These are phyloP conservation scores for Colletes collaris DNA, from an alignment of 2,888 invertebrate species.

Conservation along the genomic window DNA sequence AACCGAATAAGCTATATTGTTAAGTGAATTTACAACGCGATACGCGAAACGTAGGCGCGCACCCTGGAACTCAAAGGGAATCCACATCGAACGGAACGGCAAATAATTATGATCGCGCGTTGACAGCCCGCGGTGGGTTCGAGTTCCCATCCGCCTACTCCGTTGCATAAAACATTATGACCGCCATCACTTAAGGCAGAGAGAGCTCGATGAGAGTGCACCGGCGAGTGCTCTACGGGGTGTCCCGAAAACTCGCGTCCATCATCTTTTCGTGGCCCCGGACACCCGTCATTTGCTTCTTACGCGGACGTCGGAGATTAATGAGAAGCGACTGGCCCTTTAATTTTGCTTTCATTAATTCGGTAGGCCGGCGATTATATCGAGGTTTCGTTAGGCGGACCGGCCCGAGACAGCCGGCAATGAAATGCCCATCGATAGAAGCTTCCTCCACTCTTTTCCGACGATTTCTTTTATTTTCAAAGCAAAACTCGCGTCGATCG, in stretches of 20 bases:
- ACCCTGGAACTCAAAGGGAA: neutral
- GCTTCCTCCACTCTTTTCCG: neutral
- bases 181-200: conserved; percentile 74
- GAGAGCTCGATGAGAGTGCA: conserved; percentile 59
- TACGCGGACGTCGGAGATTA: conserved; percentile 64
- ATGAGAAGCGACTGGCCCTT: conserved; percentile 69
- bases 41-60: neutral
- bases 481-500: conserved; percentile 13
- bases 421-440: conserved; percentile 49
- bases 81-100: conserved; percentile 46
- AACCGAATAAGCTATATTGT: no score
- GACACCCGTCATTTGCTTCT: conserved; percentile 68
- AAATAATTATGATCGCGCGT: conserved; percentile 76
- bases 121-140: conserved; percentile 75
- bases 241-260: conserved; percentile 72
- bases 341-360: conserved; percentile 71
- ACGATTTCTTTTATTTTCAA: neutral
- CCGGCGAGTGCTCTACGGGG: conserved; percentile 70
- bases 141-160: conserved; percentile 70
- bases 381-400: conserved; percentile 38
- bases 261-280: conserved; percentile 59
- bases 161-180: conserved; percentile 78
- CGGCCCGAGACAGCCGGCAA: conserved; percentile 34
- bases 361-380: conserved; percentile 66
- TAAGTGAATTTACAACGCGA: no score